Conservation (phyloP, 2,888 invertebrate genomes). For the Tridacna crocea region DNA sequence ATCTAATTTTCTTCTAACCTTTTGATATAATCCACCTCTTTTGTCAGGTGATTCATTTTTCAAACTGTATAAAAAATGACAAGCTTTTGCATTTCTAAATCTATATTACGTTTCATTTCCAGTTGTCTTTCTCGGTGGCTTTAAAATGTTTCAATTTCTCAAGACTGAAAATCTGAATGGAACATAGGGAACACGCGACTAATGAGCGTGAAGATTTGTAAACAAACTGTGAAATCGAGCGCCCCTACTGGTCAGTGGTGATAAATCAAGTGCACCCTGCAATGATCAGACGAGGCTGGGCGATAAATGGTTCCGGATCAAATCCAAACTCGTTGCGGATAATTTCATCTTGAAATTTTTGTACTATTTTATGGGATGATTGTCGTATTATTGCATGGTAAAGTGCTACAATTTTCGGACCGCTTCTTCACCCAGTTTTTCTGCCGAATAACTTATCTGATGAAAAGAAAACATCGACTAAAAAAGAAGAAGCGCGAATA, state of each 20-base stretch:
- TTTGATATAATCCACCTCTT: too few species aligned
- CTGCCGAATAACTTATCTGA: too few species aligned
- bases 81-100: too few species aligned
- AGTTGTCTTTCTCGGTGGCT: too few species aligned
- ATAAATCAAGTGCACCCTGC: slow-evolving; percentile 63
- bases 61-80: too few species aligned
- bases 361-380: slow-evolving; percentile 44
- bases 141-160: too few species aligned
- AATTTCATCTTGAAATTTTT: slow-evolving; percentile 53
- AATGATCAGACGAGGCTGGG: slow-evolving; percentile 31
- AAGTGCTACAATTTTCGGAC: neutral
- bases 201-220: slow-evolving; percentile 67
- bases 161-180: neutral
- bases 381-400: slow-evolving; percentile 13
- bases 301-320: slow-evolving; percentile 59
- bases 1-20: too few species aligned
- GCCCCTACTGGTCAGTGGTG: slow-evolving; percentile 51
- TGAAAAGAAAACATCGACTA: too few species aligned
- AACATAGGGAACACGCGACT: slow-evolving; percentile 43
- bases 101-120: too few species aligned
- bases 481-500: too few species aligned
- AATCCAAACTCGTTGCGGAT: slow-evolving; percentile 50
- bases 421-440: too few species aligned
- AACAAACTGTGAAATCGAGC: slow-evolving; percentile 68
- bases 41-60: too few species aligned